phyloP scores from a whole-genome alignment of 2,888 invertebrate species.

The Torymus auratus region DNA sequence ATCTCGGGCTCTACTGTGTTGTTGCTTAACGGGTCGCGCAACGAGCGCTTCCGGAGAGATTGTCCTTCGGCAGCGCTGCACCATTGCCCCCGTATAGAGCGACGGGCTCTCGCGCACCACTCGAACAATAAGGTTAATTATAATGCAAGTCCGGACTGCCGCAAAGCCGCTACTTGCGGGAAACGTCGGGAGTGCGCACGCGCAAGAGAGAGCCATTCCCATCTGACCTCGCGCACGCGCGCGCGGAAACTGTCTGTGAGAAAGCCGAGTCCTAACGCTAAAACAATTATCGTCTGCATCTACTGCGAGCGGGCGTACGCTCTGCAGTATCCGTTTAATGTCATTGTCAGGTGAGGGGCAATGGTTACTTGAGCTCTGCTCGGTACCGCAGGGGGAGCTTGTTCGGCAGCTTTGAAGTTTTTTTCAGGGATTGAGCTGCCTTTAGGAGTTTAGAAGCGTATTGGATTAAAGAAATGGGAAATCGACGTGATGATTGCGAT shows the following conservation, averaged over 20 bases:
- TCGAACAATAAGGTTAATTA: slow-evolving; percentile 74
- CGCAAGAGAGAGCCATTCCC: slow-evolving; percentile 47
- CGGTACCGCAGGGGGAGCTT: not conserved
- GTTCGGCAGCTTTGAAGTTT: not conserved
- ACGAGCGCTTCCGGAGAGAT: not conserved
- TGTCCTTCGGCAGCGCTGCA: slow-evolving; percentile 52
- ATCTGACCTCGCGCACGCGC: slow-evolving; percentile 54
- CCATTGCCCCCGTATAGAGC: slow-evolving; percentile 58
- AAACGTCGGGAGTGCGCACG: slow-evolving; percentile 42
- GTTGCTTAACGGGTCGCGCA: slow-evolving; percentile 53
- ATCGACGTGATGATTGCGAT: too few species aligned
- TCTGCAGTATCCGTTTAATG: slow-evolving; percentile 45
- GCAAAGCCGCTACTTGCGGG: slow-evolving; percentile 68
- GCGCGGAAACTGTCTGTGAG: slow-evolving; percentile 54
- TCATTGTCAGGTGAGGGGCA: slow-evolving; percentile 34
- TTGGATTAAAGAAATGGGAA: too few species aligned
- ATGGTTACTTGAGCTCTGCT: too few species aligned
- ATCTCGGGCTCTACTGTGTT: slow-evolving; percentile 52
- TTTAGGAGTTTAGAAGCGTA: too few species aligned
- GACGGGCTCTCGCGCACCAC: slow-evolving; percentile 36
- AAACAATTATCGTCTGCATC: slow-evolving; percentile 58
- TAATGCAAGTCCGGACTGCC: slow-evolving; percentile 69
- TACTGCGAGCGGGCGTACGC: not conserved
- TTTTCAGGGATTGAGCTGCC: too few species aligned
- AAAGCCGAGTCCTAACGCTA: slow-evolving; percentile 58